Conservation (phyloP, 2,113 vertebrate species). For the Dasypus novemcinctus region DNA sequence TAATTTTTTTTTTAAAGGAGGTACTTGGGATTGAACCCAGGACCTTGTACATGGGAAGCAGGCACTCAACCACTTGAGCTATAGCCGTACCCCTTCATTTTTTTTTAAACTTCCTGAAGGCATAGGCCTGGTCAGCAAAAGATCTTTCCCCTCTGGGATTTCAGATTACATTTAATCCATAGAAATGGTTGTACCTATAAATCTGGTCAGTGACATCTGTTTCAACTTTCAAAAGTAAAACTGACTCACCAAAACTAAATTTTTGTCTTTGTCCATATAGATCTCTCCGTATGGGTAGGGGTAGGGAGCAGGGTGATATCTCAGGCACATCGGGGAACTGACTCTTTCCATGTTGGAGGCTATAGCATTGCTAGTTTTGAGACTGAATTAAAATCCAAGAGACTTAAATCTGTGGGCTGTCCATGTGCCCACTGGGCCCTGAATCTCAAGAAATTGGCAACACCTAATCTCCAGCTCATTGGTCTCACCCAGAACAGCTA, state of each 20-base stretch:
- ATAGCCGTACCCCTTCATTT: not conserved
- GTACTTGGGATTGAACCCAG: too few relatives aligned
- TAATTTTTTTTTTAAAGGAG: not conserved
- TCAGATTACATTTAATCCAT: not conserved
- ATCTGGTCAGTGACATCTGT: not conserved
- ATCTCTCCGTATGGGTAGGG: not conserved
- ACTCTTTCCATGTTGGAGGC: not conserved
- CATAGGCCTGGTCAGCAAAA: not conserved
- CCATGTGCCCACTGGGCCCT: too few relatives aligned
- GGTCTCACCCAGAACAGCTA: too few relatives aligned
- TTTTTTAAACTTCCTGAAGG: not conserved
- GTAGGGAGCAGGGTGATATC: not conserved
- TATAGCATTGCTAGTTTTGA: not conserved
- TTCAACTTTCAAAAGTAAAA: slow-evolving; percentile 21
- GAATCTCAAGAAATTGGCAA: too few relatives aligned
- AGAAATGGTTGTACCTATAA: not conserved
- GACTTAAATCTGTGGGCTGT: too few relatives aligned
- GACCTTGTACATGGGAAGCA: too few relatives aligned
- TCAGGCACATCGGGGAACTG: not conserved
- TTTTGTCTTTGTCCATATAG: not conserved
- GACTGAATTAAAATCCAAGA: not conserved
- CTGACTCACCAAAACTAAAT: not conserved
- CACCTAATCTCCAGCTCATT: too few relatives aligned
- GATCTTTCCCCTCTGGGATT: not conserved
- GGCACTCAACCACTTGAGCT: too few relatives aligned